phyloP scores from a whole-genome alignment of 2,888 invertebrate genomes.

The Parthenolecanium corni region DNA sequence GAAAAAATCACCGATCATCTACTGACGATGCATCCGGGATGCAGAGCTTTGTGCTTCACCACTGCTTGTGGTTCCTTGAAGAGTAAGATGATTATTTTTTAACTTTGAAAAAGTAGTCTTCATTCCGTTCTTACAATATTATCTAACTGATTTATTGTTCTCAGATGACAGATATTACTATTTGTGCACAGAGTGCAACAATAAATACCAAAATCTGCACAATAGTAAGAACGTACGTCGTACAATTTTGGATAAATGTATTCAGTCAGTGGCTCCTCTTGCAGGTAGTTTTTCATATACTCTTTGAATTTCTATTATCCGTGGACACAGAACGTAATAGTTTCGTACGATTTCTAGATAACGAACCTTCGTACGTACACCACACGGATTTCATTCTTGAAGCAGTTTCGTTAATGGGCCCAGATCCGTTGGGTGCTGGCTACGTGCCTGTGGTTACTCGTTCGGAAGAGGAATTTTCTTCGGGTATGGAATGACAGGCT shows the following conservation, averaged over 20 bases:
- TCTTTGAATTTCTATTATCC: no score
- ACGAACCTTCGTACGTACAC: slow-evolving; percentile 13
- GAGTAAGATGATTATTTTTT: not conserved
- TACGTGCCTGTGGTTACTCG: slow-evolving; percentile 39
- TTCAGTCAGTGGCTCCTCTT: not conserved
- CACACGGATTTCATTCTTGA: slow-evolving; percentile 37
- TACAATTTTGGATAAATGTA: not conserved
- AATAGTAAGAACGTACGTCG: not conserved
- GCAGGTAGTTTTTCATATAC: not conserved
- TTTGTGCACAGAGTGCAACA: slow-evolving; percentile 15
- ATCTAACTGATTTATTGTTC: no score
- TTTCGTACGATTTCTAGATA: not conserved
- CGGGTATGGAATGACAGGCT: not conserved
- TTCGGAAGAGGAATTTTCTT: slow-evolving; percentile 1
- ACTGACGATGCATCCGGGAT: slow-evolving; percentile 9
- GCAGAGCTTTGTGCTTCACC: slow-evolving; percentile 19
- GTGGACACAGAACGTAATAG: no score
- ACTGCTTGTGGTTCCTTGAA: slow-evolving; percentile 17
- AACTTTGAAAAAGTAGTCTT: not conserved
- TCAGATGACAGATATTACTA: slow-evolving; percentile 19
- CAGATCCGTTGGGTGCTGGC: slow-evolving; percentile 46
- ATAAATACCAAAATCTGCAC: slow-evolving; percentile 1
- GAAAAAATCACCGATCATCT: slow-evolving; percentile 19
- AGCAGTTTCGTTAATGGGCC: slow-evolving; percentile 41
- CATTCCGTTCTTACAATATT: not conserved